These are phyloP conservation scores for Syngnathoides biaculeatus DNA, from an alignment of 2,113 vertebrate genomes.

Conservation along the genomic window DNA sequence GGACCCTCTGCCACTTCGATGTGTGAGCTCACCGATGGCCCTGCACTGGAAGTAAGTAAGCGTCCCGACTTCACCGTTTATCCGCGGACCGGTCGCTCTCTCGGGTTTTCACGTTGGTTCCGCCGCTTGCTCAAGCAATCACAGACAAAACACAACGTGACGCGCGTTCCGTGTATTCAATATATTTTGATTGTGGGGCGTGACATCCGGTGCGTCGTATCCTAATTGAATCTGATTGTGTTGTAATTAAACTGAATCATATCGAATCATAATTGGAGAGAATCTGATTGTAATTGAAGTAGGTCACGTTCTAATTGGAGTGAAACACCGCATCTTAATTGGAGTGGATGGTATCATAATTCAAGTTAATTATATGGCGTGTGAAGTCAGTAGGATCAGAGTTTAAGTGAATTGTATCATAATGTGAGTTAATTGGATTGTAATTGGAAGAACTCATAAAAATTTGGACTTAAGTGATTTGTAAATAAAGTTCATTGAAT, in stretches of 20 bases:
- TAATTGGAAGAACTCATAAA: no score
- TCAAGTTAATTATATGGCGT: background rate
- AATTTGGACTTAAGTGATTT: no score
- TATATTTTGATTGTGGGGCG: background rate
- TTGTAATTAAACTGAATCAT: no score
- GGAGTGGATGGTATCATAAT: background rate
- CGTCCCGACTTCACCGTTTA: slow-evolving; percentile 36
- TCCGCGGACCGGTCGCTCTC: no score
- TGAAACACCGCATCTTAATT: no score
- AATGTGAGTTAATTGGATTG: background rate
- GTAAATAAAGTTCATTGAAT: no score
- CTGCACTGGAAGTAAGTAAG: slow-evolving; percentile 71
- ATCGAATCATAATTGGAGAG: no score
- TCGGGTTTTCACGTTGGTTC: background rate
- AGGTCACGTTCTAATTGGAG: background rate
- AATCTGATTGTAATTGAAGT: background rate
- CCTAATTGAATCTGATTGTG: no score
- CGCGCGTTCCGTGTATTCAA: background rate
- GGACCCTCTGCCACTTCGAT: slow-evolving; percentile 64
- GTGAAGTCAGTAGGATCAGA: no score
- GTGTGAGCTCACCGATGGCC: slow-evolving; percentile 67
- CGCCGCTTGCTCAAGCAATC: background rate
- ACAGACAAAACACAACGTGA: background rate
- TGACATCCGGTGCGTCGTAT: background rate
- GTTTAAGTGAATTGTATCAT: no score